Percentiles rank a stretch among this genome's conserved stretches.
Conservation (phyloP, 2,113 vertebrate species). For the Scartelaos histophorus region DNA sequence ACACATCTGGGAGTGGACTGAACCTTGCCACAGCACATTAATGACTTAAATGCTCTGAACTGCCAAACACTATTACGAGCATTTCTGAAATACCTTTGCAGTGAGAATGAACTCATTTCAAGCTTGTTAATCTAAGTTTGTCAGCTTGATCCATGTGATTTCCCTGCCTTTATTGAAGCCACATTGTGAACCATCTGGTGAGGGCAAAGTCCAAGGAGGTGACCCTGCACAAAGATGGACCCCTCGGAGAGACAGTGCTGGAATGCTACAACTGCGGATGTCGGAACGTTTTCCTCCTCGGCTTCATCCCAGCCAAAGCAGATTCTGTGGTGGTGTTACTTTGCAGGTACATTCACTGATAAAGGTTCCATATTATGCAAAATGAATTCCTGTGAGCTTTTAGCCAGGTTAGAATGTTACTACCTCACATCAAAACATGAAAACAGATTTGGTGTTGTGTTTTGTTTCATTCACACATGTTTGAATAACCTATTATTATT, state of each 20-base stretch:
- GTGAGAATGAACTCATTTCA: not conserved
- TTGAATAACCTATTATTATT: no score
- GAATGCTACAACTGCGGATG: slow-evolving; percentile 96
- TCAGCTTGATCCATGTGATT: not conserved
- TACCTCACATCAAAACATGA: no score
- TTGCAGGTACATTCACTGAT: slow-evolving; percentile 80
- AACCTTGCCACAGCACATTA: not conserved
- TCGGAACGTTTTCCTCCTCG: slow-evolving; percentile 92
- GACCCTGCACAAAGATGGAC: slow-evolving; percentile 93
- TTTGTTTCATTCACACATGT: no score
- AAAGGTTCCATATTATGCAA: not conserved
- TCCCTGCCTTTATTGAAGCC: slow-evolving; percentile 72
- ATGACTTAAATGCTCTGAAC: not conserved
- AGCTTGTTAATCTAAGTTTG: not conserved
- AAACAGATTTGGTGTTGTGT: no score
- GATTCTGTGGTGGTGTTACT: slow-evolving; percentile 92
- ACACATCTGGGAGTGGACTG: slow-evolving; percentile 1
- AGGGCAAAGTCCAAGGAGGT: slow-evolving; percentile 96
- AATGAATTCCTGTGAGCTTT: not conserved
- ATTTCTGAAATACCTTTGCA: not conserved
- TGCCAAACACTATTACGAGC: not conserved
- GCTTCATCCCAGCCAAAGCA: slow-evolving; percentile 94
- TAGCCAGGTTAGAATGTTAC: no score
- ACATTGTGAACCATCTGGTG: slow-evolving; percentile 95
- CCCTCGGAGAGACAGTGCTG: slow-evolving; percentile 90